These are phyloP conservation scores for Fundulus diaphanus DNA, from an alignment of 2,797 vertebrate species.

Conservation along the genomic window DNA sequence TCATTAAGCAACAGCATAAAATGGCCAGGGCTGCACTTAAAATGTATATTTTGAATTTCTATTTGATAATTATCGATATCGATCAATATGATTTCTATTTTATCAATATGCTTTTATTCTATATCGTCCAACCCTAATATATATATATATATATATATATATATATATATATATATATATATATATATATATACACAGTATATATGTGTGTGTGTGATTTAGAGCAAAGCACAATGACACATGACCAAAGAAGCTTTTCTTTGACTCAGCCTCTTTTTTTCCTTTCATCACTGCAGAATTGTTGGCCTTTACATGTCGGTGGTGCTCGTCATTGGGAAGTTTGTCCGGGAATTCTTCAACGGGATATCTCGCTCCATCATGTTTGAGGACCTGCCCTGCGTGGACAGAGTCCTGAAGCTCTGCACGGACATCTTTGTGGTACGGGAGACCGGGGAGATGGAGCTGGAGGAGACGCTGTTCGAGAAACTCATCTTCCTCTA, in stretches of 20 bases:
- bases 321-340: constrained; percentile 83
- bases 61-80: too few relatives aligned
- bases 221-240: neutral
- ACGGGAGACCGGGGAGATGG: constrained; percentile 82
- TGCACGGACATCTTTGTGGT: constrained; percentile 84
- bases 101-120: too few relatives aligned
- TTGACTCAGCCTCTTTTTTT: neutral
- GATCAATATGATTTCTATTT: too few relatives aligned
- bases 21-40: too few relatives aligned
- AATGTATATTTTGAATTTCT: too few relatives aligned
- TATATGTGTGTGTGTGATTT: too few relatives aligned
- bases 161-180: too few relatives aligned
- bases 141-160: too few relatives aligned
- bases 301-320: constrained; percentile 84
- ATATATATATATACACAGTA: too few relatives aligned
- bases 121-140: too few relatives aligned
- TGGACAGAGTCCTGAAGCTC: constrained; percentile 83
- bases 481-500: constrained; percentile 84
- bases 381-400: constrained; percentile 84
- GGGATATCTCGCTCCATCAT: constrained; percentile 84
- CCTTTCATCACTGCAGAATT: constrained; percentile 64
- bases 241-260: too few relatives aligned
- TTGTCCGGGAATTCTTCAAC: constrained; percentile 85
- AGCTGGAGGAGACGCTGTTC: constrained; percentile 84
- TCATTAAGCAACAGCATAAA: too few relatives aligned